phyloP scores from a whole-genome alignment of 2,113 vertebrate genomes.

The Odocoileus hemionus region DNA sequence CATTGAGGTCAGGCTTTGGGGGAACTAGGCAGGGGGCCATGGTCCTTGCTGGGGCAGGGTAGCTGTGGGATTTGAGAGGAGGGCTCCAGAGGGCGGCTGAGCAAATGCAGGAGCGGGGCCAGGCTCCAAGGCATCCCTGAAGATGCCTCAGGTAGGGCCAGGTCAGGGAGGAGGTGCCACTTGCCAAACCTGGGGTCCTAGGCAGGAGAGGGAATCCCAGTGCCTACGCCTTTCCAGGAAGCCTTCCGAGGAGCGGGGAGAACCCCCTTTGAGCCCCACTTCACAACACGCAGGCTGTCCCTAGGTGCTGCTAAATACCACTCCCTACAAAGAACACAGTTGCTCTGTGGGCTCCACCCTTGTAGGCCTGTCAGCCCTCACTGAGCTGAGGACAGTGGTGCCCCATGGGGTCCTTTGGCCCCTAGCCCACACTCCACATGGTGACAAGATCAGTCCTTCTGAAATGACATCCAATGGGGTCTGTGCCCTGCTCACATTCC shows the following conservation, averaged over 20 bases:
- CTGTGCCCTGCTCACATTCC: neutral
- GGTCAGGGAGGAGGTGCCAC: neutral
- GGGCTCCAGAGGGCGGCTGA: neutral
- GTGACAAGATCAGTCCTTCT: neutral
- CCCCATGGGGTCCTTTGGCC: neutral
- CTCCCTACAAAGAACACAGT: neutral
- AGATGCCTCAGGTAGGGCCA: neutral
- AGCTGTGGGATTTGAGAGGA: neutral
- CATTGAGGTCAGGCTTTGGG: neutral
- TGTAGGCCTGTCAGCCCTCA: neutral
- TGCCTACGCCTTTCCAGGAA: fast-evolving
- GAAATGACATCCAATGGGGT: neutral
- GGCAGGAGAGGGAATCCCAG: neutral
- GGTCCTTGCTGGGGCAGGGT: neutral
- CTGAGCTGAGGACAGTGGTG: neutral
- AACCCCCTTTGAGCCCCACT: too few species aligned
- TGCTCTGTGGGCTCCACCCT: neutral
- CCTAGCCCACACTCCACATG: too few species aligned
- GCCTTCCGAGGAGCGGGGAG: neutral
- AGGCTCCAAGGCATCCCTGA: neutral
- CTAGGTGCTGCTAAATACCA: neutral
- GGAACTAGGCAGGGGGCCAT: neutral
- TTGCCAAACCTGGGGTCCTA: neutral
- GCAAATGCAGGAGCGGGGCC: neutral
- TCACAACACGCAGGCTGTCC: neutral